Conservation (phyloP, 2,113 vertebrate species). For the Sprattus sprattus region DNA sequence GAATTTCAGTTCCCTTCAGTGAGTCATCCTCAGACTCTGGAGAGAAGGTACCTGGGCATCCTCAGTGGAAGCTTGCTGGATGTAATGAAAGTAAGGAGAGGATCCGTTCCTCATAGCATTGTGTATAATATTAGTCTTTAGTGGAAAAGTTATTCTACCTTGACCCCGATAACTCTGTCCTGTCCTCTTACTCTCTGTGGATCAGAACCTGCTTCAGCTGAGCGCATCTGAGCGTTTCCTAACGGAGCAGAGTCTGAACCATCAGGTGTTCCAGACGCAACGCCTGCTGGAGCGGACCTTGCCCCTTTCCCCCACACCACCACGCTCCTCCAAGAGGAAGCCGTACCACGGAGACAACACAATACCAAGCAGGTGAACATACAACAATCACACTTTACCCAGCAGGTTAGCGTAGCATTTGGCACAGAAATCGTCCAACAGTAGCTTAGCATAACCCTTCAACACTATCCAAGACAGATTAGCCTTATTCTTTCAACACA, state of each 20-base stretch:
- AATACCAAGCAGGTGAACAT: conserved; percentile 85
- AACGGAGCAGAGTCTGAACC: conserved; percentile 96
- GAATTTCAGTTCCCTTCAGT: conserved; percentile 90
- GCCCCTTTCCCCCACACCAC: conserved; percentile 82
- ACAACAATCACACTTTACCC: conserved; percentile 76
- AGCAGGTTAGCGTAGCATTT: conserved; percentile 71
- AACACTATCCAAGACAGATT: no score
- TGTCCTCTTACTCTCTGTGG: conserved; percentile 27
- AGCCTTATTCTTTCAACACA: no score
- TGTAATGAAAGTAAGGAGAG: conserved; percentile 91
- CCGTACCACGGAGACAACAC: conserved; percentile 94
- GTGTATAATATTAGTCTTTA: background rate
- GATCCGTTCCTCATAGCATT: background rate
- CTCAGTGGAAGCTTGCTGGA: conserved; percentile 92
- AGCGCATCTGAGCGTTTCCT: conserved; percentile 92
- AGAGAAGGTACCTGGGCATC: conserved; percentile 94
- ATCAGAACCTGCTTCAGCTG: conserved; percentile 91
- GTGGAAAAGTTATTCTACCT: background rate
- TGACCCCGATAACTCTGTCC: background rate
- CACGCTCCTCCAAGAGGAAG: conserved; percentile 94
- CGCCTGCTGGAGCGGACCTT: conserved; percentile 86
- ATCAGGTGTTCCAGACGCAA: conserved; percentile 94
- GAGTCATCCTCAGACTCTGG: conserved; percentile 95
- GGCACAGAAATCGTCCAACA: background rate
- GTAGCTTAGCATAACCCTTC: background rate